A percentile compares a stretch with the other conserved stretches of the same genome.
Conservation (phyloP, 2,113 vertebrate genomes). For the Pogona vitticeps region DNA sequence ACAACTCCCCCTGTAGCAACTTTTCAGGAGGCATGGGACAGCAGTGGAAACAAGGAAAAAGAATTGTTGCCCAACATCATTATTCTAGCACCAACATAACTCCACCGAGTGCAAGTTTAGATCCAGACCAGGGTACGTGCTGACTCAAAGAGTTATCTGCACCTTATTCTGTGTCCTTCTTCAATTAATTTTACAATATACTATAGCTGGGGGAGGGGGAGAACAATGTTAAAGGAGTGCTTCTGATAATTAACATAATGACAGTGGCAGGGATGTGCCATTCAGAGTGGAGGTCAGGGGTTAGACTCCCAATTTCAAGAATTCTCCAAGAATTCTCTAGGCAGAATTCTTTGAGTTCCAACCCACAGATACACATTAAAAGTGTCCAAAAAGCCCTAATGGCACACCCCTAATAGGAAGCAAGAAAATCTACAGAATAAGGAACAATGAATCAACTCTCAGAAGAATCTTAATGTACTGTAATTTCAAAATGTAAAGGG, state of each 20-base stretch:
- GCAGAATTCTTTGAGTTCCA: too few species aligned
- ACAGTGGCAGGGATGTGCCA: background rate
- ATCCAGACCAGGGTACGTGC: background rate
- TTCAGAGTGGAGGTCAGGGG: background rate
- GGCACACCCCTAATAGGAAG: too few species aligned
- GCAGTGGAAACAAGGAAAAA: background rate
- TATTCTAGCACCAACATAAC: background rate
- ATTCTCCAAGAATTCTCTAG: too few species aligned
- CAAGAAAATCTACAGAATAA: too few species aligned
- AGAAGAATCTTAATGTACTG: too few species aligned
- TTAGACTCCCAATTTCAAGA: too few species aligned
- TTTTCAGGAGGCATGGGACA: background rate
- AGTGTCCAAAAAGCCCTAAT: too few species aligned
- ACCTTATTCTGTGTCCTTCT: background rate
- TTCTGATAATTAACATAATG: background rate
- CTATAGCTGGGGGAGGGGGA: background rate
- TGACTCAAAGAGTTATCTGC: background rate
- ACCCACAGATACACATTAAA: too few species aligned
- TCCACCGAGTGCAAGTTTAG: background rate
- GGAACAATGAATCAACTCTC: too few species aligned
- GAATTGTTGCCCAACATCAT: background rate
- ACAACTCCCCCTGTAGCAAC: background rate
- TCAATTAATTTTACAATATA: background rate
- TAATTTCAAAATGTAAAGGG: too few species aligned
- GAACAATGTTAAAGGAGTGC: background rate